Evolutionary conservation across 2,113 vertebrate genomes (phyloP).

Genomic region (Micronycteris hirsuta): DNA sequence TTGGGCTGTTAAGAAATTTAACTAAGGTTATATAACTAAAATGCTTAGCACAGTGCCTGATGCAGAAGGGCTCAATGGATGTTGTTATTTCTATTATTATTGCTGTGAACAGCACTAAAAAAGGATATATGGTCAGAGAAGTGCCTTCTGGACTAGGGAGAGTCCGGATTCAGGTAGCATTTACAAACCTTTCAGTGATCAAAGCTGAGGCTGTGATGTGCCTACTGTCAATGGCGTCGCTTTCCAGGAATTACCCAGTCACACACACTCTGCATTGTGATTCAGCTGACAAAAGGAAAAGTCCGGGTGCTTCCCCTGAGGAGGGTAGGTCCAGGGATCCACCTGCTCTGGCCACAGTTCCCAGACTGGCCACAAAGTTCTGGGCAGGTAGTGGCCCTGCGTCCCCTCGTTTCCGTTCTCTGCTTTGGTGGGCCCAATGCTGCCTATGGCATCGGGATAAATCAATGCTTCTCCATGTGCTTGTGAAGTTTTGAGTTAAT

Average conservation of each 20-base stretch:
- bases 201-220: neutral
- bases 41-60: too few species aligned
- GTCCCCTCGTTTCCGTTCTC: neutral
- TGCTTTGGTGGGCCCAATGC: neutral
- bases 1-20: neutral
- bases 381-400: neutral
- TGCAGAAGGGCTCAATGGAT: too few species aligned
- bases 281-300: fast-evolving
- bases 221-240: fast-evolving
- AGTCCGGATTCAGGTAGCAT: fast-evolving
- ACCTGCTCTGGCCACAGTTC: neutral
- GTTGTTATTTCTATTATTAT: too few species aligned
- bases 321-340: neutral
- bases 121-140: neutral
- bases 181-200: neutral
- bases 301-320: neutral
- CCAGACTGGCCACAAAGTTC: neutral
- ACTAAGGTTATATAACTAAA: neutral
- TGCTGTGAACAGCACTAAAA: neutral
- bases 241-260: fast-evolving
- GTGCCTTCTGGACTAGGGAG: neutral
- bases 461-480: neutral
- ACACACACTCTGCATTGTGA: fast-evolving
- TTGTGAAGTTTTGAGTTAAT: neutral
- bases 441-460: neutral